Evolutionary conservation across 2,113 vertebrate species (phyloP).

Genomic region (Pseudonaja textilis): DNA sequence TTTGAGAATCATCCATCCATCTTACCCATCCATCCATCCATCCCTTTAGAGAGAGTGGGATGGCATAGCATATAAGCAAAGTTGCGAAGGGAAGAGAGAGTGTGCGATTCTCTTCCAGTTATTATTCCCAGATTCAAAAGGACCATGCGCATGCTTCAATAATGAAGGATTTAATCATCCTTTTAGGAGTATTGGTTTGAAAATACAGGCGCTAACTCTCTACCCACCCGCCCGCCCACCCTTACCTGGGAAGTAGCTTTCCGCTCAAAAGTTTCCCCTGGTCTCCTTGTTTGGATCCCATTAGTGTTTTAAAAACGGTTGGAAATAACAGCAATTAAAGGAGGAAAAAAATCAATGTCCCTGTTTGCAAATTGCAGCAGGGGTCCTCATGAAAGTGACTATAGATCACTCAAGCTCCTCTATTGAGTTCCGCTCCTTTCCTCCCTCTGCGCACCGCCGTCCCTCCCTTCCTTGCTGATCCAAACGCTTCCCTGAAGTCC

Average conservation of each 20-base stretch:
- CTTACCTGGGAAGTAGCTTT: not conserved
- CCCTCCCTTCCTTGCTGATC: not conserved
- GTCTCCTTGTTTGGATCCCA: not conserved
- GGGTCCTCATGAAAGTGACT: conserved; percentile 46
- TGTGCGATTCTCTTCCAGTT: not conserved
- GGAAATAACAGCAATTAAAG: conserved; percentile 61
- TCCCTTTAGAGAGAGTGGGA: not conserved
- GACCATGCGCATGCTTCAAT: not conserved
- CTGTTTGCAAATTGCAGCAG: conserved; percentile 43
- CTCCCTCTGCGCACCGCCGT: not conserved
- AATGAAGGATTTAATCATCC: not conserved
- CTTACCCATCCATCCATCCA: not conserved
- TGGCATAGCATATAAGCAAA: not conserved
- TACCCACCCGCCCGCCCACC: not conserved
- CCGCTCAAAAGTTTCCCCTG: rapidly evolving
- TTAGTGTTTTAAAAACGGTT: conserved; percentile 8
- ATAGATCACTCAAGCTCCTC: conserved; percentile 27
- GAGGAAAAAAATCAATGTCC: conserved; percentile 53
- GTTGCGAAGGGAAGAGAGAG: not conserved
- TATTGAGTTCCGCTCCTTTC: conserved; percentile 43
- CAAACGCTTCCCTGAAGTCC: conserved; percentile 41
- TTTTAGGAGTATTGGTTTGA: not conserved
- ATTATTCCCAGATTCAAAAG: not conserved
- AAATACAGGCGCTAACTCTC: not conserved
- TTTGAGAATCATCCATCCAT: not conserved